phyloP scores from a whole-genome alignment of 35 echinoderm and acorn worm genomes.

The Holothuria glaberrima region DNA sequence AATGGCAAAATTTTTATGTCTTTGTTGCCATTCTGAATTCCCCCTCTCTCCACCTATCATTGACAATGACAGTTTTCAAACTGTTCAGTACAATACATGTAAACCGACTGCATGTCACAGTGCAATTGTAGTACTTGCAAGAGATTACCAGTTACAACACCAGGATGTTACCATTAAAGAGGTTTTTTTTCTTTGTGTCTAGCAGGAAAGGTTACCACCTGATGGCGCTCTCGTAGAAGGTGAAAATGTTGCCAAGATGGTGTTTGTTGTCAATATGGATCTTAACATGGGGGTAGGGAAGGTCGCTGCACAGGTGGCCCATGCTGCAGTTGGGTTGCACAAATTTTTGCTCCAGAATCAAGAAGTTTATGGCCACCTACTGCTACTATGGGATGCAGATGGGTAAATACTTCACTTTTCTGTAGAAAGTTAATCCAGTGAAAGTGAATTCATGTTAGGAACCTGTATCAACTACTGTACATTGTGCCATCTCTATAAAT shows the following conservation, averaged over 20 bases:
- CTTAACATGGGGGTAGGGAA: constrained; percentile 39
- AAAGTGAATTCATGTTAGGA: too few species aligned
- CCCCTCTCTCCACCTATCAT: too few species aligned
- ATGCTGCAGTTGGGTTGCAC: constrained; percentile 32
- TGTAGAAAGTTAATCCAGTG: too few species aligned
- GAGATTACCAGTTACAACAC: too few species aligned
- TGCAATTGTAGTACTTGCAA: too few species aligned
- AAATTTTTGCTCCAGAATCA: constrained; percentile 40
- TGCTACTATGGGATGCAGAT: constrained; percentile 11
- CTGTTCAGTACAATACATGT: too few species aligned
- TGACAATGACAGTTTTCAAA: too few species aligned
- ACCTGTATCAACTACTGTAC: too few species aligned
- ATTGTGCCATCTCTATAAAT: too few species aligned
- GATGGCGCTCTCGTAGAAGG: neutral
- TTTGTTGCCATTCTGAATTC: too few species aligned
- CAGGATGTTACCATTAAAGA: neutral
- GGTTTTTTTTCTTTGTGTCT: neutral
- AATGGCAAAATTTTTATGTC: too few species aligned
- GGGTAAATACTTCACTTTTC: neutral
- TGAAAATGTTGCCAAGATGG: constrained; percentile 35
- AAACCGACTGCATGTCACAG: too few species aligned
- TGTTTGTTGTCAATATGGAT: constrained; percentile 34
- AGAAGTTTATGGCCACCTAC: neutral
- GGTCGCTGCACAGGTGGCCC: constrained; percentile 25
- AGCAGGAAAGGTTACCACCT: neutral